These are phyloP conservation scores for Drosophila bunnanda DNA, from an alignment of 2,888 invertebrate genomes.

Conservation along the genomic window DNA sequence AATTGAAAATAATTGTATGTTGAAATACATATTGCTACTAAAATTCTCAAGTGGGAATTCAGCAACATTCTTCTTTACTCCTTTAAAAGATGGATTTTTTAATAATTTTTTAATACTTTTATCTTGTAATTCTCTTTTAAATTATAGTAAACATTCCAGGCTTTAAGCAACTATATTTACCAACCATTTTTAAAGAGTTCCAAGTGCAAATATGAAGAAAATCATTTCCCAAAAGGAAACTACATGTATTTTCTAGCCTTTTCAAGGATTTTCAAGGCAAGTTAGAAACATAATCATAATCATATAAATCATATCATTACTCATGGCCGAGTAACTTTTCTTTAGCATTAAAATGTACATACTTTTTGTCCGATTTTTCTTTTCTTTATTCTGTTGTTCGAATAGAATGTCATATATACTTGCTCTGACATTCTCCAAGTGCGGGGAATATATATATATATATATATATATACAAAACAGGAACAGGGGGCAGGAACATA, in stretches of 20 bases:
- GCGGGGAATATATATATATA: conserved; percentile 2
- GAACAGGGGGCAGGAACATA: not conserved
- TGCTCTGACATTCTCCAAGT: not conserved
- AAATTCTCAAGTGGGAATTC: too few species aligned
- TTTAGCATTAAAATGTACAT: conserved; percentile 10
- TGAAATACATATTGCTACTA: too few species aligned
- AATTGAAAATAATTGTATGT: too few species aligned
- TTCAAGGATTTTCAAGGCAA: not conserved
- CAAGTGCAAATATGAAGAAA: not conserved
- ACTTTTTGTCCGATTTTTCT: not conserved
- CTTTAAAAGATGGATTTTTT: too few species aligned
- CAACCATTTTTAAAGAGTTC: not conserved
- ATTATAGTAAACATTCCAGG: too few species aligned
- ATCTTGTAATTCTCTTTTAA: not conserved
- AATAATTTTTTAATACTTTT: not conserved
- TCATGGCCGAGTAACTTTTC: conserved; percentile 4
- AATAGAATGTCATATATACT: conserved; percentile 3
- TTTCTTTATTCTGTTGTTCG: not conserved
- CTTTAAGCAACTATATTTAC: not conserved
- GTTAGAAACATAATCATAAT: conserved; percentile 1
- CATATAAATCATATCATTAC: conserved; percentile 14
- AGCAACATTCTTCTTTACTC: too few species aligned
- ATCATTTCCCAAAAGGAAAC: not conserved
- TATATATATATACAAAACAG: too few species aligned
- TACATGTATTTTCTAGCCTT: not conserved